phyloP scores from a whole-genome alignment of 2,797 vertebrate genomes.

The Hirundo rustica region DNA sequence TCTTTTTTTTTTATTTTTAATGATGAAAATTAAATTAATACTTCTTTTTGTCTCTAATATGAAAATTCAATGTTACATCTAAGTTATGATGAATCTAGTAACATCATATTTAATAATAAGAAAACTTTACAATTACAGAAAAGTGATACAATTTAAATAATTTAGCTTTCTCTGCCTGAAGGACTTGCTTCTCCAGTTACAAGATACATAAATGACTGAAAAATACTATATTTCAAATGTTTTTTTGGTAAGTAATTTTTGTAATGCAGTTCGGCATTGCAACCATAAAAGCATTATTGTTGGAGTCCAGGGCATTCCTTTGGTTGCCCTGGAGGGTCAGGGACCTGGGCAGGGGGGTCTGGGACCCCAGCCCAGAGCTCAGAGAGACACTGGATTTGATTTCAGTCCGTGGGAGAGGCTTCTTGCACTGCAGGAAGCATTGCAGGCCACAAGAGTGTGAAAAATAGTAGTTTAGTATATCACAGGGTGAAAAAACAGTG shows the following conservation, averaged over 20 bases:
- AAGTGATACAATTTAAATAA: not conserved
- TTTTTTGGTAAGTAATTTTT: not conserved
- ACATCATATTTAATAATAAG: not conserved
- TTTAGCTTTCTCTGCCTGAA: not conserved
- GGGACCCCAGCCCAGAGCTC: too few species aligned
- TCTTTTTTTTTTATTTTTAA: not conserved
- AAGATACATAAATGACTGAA: not conserved
- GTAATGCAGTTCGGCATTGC: not conserved
- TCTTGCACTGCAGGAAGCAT: too few species aligned
- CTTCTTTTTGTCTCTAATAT: not conserved
- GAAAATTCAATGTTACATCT: not conserved
- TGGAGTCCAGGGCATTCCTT: too few species aligned
- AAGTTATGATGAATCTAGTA: not conserved
- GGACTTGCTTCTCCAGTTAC: not conserved
- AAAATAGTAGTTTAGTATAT: too few species aligned
- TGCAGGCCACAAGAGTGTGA: too few species aligned
- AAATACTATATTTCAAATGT: not conserved
- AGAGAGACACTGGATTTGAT: too few species aligned
- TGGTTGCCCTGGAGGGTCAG: too few species aligned
- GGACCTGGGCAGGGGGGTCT: too few species aligned
- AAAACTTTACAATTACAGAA: not conserved
- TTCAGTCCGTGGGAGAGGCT: too few species aligned
- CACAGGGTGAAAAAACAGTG: too few species aligned
- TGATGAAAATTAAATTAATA: not conserved
- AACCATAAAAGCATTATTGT: not conserved